Evolutionary conservation across 2,113 vertebrate genomes (phyloP).

Genomic region (Seriola aureovittata): DNA sequence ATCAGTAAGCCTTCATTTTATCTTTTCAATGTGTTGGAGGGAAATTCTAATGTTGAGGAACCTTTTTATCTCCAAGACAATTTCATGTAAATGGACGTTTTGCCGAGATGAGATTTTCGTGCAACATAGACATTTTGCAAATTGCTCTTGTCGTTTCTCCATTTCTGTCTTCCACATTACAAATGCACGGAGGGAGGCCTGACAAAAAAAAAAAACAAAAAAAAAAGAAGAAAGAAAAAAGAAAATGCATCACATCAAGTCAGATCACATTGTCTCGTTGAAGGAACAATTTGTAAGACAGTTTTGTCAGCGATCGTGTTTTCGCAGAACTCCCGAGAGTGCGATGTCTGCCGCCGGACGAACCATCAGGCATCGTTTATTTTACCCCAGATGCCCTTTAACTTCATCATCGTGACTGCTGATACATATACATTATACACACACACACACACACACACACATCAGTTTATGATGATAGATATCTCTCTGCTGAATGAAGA

Average conservation of each 20-base stretch:
- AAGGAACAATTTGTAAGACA: conserved; percentile 66
- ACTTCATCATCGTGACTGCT: conserved; percentile 45
- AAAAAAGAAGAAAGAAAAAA: too few species aligned
- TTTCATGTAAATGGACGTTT: conserved; percentile 20
- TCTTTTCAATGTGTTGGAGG: background rate
- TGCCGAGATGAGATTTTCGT: conserved; percentile 15
- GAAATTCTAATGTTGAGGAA: background rate
- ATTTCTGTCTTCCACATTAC: conserved; percentile 16
- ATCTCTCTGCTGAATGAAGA: conserved; percentile 36
- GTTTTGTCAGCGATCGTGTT: conserved; percentile 44
- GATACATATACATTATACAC: conserved; percentile 21
- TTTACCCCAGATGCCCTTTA: conserved; percentile 67
- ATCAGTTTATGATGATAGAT: conserved; percentile 52
- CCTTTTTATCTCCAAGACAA: background rate
- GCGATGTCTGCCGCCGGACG: conserved; percentile 13
- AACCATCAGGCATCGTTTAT: conserved; percentile 51
- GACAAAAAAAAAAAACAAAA: background rate
- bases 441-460: conserved; percentile 17
- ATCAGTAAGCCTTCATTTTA: background rate
- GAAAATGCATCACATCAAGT: conserved; percentile 42
- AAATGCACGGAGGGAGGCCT: conserved; percentile 7
- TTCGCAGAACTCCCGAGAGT: conserved; percentile 56
- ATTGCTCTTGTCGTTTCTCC: conserved; percentile 37
- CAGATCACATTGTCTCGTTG: conserved; percentile 51
- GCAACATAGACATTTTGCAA: conserved; percentile 16